Conservation (phyloP, 2,797 vertebrate genomes). For the Novumbra hubbsi region DNA sequence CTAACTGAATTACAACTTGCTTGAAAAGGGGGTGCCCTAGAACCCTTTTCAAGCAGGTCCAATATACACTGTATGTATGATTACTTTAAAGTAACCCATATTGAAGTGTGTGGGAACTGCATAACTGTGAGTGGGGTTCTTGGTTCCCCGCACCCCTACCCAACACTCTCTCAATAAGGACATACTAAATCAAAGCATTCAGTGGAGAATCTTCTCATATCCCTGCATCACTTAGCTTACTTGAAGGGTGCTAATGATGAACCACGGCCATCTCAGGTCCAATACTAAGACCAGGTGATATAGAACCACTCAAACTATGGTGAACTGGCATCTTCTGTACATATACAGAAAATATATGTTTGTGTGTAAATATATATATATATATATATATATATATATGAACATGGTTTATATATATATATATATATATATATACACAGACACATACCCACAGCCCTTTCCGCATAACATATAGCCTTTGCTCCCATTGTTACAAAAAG, state of each 20-base stretch:
- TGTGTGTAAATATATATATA: too few species aligned
- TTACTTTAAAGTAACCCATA: neutral
- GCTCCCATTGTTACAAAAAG: neutral
- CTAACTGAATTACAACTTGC: too few species aligned
- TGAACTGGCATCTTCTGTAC: too few species aligned
- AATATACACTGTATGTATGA: neutral
- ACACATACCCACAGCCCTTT: neutral
- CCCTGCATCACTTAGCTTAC: neutral
- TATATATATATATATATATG: too few species aligned
- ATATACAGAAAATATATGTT: too few species aligned
- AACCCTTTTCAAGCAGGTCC: neutral
- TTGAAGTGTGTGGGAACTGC: conserved; percentile 11
- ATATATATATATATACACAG: too few species aligned
- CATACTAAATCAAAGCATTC: conserved; percentile 42
- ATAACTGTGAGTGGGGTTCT: conserved; percentile 8
- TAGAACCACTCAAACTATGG: neutral
- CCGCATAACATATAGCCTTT: neutral
- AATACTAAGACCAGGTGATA: neutral
- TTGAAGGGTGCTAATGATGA: conserved; percentile 3
- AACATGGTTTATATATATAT: too few species aligned
- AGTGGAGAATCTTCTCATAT: conserved; percentile 23
- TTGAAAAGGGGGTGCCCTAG: neutral
- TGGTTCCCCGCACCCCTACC: conserved; percentile 2
- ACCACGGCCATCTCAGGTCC: neutral
- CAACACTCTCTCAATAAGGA: conserved; percentile 30